phyloP scores from a whole-genome alignment of 1,140 invertebrate species.

The Leucophenga varia region DNA sequence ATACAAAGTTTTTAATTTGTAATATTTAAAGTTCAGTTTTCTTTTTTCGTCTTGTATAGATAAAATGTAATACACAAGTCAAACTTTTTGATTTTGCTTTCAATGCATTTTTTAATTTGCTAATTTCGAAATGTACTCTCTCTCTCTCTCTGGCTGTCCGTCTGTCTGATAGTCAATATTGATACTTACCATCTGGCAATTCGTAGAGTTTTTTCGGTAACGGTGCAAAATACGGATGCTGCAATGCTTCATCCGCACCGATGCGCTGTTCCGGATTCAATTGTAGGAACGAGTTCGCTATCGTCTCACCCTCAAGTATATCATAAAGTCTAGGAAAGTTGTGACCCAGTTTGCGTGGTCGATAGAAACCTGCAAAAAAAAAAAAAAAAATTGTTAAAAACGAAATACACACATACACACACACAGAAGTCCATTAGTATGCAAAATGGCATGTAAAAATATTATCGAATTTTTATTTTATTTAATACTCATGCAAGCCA shows the following conservation, averaged over 20 bases:
- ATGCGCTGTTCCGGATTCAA: conserved; percentile 85
- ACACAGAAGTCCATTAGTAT: too few species aligned
- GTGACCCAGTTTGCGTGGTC: conserved; percentile 75
- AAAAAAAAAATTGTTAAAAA: too few species aligned
- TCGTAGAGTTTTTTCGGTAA: conserved; percentile 87
- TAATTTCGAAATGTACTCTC: conserved; percentile 9
- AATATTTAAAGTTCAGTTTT: conserved; percentile 26
- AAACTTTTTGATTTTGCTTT: background rate
- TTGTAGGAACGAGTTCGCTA: conserved; percentile 82
- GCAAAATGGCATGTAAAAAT: too few species aligned
- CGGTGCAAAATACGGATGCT: conserved; percentile 86
- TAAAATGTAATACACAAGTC: too few species aligned
- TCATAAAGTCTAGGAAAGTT: conserved; percentile 88
- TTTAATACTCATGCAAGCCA: too few species aligned
- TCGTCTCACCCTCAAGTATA: conserved; percentile 81
- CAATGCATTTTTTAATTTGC: conserved; percentile 40
- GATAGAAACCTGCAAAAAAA: conserved; percentile 63
- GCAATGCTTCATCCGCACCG: conserved; percentile 83
- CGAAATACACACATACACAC: too few species aligned
- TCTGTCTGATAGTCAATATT: too few species aligned
- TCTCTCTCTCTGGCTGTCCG: too few species aligned
- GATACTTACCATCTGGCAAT: conserved; percentile 80
- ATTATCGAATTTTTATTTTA: too few species aligned
- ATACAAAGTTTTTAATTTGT: too few species aligned
- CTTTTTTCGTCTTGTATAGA: too few species aligned